A percentile compares a stretch with the other conserved stretches of the same genome.
Conservation (phyloP, 2,888 invertebrate genomes). For the Saturnia japonica region DNA sequence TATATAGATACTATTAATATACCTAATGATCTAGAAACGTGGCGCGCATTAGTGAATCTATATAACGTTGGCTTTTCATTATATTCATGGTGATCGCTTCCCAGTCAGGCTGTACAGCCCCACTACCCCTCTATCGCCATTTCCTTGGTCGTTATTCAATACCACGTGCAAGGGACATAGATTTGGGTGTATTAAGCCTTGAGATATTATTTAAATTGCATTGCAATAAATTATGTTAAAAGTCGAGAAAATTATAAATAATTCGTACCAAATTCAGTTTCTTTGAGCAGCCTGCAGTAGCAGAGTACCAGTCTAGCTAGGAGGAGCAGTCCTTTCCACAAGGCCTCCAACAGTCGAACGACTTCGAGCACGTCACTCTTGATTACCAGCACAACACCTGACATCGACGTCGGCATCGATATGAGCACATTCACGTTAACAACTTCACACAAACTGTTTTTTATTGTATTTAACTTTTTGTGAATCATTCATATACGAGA, state of each 20-base stretch:
- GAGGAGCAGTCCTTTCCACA: conserved; percentile 77
- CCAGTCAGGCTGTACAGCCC: too few species aligned
- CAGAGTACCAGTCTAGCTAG: conserved; percentile 71
- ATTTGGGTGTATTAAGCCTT: too few species aligned
- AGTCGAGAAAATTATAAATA: not conserved
- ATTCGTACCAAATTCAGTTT: conserved; percentile 51
- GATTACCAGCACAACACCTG: conserved; percentile 54
- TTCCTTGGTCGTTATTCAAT: too few species aligned
- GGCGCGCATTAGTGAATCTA: too few species aligned
- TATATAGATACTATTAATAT: too few species aligned
- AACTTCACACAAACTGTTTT: not conserved
- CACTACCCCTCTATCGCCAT: too few species aligned
- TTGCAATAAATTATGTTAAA: not conserved
- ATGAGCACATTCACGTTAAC: conserved; percentile 24
- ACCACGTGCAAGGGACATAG: too few species aligned
- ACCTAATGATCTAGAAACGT: too few species aligned
- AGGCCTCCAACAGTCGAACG: conserved; percentile 74
- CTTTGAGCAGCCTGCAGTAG: conserved; percentile 63
- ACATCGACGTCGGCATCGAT: conserved; percentile 54
- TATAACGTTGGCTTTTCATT: too few species aligned
- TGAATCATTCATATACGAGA: not conserved
- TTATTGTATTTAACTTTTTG: not conserved
- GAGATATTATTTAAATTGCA: not conserved
- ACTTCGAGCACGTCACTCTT: conserved; percentile 73
- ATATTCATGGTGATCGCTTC: too few species aligned